A percentile compares a stretch with the other conserved stretches of the same genome.
phyloP scores from a whole-genome alignment of 2,888 invertebrate genomes.

The Bembecia ichneumoniformis region DNA sequence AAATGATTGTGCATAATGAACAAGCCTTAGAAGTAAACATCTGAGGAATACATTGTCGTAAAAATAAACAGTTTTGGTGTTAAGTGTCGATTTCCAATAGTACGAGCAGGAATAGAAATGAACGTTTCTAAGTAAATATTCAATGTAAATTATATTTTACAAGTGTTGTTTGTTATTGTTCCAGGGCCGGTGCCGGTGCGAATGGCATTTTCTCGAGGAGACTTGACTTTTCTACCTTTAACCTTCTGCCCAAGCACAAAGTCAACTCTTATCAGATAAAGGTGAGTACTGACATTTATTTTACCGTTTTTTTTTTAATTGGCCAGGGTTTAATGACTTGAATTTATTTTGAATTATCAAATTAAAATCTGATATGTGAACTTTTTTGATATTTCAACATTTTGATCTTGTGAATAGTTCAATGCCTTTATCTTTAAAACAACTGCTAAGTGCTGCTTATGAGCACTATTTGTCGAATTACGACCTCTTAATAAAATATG shows the following conservation, averaged over 20 bases:
- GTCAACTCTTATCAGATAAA: constrained; percentile 99
- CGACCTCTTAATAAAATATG: too few species aligned
- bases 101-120: background rate
- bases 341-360: too few species aligned
- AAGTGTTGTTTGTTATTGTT: constrained; percentile 31
- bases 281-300: constrained; percentile 72
- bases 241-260: constrained; percentile 93
- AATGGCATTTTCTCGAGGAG: constrained; percentile 95
- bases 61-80: background rate
- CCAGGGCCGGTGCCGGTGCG: constrained; percentile 88
- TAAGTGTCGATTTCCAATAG: background rate
- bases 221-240: constrained; percentile 94
- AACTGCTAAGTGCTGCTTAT: too few species aligned
- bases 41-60: background rate
- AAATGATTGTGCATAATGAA: too few species aligned
- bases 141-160: background rate
- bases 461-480: too few species aligned
- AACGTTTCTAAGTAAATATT: background rate
- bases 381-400: background rate
- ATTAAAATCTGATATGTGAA: background rate
- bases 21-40: too few species aligned
- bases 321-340: too few species aligned
- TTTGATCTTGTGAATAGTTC: too few species aligned
- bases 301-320: background rate
- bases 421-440: too few species aligned